Conservation (phyloP, 2,797 vertebrate genomes). For the Phoebastria nigripes region DNA sequence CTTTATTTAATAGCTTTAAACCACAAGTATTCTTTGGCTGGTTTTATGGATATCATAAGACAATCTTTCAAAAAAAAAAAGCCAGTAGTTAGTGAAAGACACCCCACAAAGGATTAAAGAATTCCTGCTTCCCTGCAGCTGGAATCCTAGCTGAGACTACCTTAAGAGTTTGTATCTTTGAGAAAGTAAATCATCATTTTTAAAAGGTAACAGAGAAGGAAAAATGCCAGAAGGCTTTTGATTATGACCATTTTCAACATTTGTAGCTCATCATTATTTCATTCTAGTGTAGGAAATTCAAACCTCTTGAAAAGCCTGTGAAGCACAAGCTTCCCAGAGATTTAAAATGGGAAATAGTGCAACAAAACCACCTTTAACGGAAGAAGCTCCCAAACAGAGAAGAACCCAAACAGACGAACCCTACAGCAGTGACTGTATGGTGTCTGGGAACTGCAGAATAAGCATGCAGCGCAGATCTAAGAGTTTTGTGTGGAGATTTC, state of each 20-base stretch:
- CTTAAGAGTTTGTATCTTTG: neutral
- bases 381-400: neutral
- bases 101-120: neutral
- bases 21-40: constrained; percentile 30
- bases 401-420: neutral
- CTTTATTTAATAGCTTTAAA: constrained; percentile 6
- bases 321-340: neutral
- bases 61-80: neutral
- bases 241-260: neutral
- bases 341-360: neutral
- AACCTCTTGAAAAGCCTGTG: neutral
- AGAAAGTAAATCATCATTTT: neutral
- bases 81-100: neutral
- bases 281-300: neutral
- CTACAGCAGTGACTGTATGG: neutral
- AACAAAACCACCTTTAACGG: neutral
- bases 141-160: neutral
- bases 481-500: neutral
- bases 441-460: neutral
- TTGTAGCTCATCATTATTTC: neutral
- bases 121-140: neutral
- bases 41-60: neutral
- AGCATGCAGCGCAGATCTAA: neutral
- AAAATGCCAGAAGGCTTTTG: neutral
- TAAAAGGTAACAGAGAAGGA: neutral